Conservation (phyloP, 1,140 invertebrate species). For the Holotrichia oblita region DNA sequence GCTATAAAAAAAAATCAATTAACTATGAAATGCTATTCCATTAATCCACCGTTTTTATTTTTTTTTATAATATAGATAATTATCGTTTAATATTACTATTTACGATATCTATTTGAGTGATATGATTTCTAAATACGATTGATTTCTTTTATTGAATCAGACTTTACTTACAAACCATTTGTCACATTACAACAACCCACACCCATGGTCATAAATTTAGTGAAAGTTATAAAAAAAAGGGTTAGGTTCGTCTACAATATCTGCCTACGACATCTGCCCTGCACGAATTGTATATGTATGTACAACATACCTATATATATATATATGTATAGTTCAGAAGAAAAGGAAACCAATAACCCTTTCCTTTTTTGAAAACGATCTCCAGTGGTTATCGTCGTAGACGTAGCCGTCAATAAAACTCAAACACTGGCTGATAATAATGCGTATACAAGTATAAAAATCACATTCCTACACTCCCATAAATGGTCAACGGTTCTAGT, state of each 20-base stretch:
- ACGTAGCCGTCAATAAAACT: conserved; percentile 3
- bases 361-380: not conserved
- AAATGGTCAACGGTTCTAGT: conserved; percentile 11
- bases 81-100: too few species aligned
- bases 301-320: not conserved
- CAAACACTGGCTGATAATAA: not conserved
- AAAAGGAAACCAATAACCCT: not conserved
- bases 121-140: not conserved
- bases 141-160: not conserved
- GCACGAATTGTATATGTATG: too few species aligned
- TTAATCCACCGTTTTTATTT: not conserved
- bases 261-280: not conserved
- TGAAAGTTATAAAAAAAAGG: not conserved
- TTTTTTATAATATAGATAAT: not conserved
- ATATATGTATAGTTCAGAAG: not conserved
- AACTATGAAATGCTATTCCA: not conserved
- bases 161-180: not conserved
- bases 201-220: not conserved
- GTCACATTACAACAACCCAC: too few species aligned
- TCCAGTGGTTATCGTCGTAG: not conserved
- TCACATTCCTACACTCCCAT: not conserved
- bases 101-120: not conserved
- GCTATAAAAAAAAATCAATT: not conserved
- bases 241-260: not conserved
- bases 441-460: conserved; percentile 10